phyloP scores from a whole-genome alignment of 1,140 invertebrate species.

The Calephelis nemesis region DNA sequence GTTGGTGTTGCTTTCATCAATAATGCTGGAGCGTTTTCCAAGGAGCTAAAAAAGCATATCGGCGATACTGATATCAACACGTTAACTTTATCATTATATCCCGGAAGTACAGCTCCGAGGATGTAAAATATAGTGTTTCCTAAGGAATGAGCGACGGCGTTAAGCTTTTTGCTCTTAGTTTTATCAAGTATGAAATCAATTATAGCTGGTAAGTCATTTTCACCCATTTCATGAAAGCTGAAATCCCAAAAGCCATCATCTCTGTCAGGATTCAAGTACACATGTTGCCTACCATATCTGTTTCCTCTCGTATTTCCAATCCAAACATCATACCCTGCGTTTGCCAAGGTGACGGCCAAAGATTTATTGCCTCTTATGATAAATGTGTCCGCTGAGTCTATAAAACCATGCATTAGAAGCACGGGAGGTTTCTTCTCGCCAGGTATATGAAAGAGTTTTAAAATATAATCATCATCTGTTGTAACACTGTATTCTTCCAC shows the following conservation, averaged over 20 bases:
- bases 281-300: slow-evolving; percentile 82
- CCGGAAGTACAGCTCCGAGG: slow-evolving; percentile 80
- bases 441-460: slow-evolving; percentile 83
- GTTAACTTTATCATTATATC: slow-evolving; percentile 81
- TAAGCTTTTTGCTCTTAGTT: slow-evolving; percentile 69
- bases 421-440: slow-evolving; percentile 59
- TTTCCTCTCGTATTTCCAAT: slow-evolving; percentile 85
- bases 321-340: slow-evolving; percentile 84
- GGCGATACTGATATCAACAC: slow-evolving; percentile 82
- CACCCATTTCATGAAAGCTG: slow-evolving; percentile 81
- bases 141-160: slow-evolving; percentile 71
- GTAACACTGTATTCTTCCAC: slow-evolving; percentile 74
- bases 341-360: slow-evolving; percentile 59
- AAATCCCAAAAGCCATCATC: slow-evolving; percentile 80
- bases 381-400: slow-evolving; percentile 84
- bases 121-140: slow-evolving; percentile 82
- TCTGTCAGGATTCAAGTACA: slow-evolving; percentile 60
- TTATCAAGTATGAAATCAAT: slow-evolving; percentile 81
- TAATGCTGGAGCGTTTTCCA: slow-evolving; percentile 25
- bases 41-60: slow-evolving; percentile 56
- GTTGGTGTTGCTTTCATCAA: slow-evolving; percentile 25
- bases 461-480: slow-evolving; percentile 84
- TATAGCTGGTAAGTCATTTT: slow-evolving; percentile 83
- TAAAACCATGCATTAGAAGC: slow-evolving; percentile 86
- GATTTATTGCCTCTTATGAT: slow-evolving; percentile 78